Percentiles rank a stretch among this genome's conserved stretches.
These are phyloP conservation scores for Australoheros scitulus DNA, from an alignment of 2,113 vertebrate species.

Conservation along the genomic window DNA sequence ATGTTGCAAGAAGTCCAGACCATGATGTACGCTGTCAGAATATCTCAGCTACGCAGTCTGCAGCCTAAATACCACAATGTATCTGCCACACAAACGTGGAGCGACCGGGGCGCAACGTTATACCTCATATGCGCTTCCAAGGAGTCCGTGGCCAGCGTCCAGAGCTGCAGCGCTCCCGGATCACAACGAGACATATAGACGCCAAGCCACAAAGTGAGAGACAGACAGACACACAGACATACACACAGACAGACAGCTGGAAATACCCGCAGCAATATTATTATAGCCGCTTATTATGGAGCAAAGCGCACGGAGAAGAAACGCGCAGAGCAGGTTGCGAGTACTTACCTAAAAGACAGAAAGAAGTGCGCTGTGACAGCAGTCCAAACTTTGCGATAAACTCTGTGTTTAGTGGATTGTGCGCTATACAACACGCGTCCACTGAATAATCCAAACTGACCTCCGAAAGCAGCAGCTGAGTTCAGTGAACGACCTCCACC, in stretches of 20 bases:
- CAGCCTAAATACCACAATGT: slow-evolving; percentile 23
- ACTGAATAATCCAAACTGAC: slow-evolving; percentile 33
- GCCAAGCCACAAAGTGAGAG: slow-evolving; percentile 60
- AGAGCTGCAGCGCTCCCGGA: slow-evolving; percentile 46
- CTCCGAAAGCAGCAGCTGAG: slow-evolving; percentile 14
- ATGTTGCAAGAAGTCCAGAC: slow-evolving; percentile 12
- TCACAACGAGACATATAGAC: slow-evolving; percentile 73
- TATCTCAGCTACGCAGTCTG: slow-evolving; percentile 28
- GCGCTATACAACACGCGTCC: slow-evolving; percentile 10
- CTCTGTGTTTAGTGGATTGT: not conserved
- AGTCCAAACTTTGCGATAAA: slow-evolving; percentile 46
- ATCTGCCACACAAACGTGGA: slow-evolving; percentile 33
- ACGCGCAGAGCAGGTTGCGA: not conserved
- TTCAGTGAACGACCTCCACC: slow-evolving; percentile 45
- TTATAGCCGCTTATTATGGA: slow-evolving; percentile 29
- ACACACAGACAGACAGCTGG: slow-evolving; percentile 32
- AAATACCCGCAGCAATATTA: slow-evolving; percentile 56
- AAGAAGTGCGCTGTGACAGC: slow-evolving; percentile 40
- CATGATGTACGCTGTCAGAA: slow-evolving; percentile 34
- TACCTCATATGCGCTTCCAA: slow-evolving; percentile 47
- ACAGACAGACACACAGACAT: slow-evolving; percentile 8
- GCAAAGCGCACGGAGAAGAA: not conserved
- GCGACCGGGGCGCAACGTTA: slow-evolving; percentile 48
- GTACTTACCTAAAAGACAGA: slow-evolving; percentile 72
- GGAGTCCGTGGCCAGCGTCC: slow-evolving; percentile 63